Evolutionary conservation across 2,888 invertebrate genomes (phyloP).

Genomic region (Nemotelus nigrinus): DNA sequence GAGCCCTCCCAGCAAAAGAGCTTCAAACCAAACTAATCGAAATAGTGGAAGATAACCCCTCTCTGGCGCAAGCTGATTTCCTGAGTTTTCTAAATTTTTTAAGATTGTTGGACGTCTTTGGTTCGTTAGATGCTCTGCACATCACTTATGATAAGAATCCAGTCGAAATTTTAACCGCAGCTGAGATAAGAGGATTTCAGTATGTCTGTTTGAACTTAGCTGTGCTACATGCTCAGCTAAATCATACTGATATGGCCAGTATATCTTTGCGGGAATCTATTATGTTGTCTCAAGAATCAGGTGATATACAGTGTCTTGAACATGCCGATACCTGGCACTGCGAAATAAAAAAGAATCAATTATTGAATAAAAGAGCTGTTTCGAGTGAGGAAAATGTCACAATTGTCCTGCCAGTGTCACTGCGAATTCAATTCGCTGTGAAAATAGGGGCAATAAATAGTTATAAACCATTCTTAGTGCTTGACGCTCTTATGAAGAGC

Average conservation of each 20-base stretch:
- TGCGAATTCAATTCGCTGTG: slow-evolving; percentile 80
- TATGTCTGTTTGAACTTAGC: slow-evolving; percentile 93
- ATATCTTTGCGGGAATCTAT: slow-evolving; percentile 88
- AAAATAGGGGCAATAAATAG: slow-evolving; percentile 74
- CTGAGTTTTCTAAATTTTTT: slow-evolving; percentile 90
- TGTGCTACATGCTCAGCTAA: slow-evolving; percentile 85
- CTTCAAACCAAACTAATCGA: slow-evolving; percentile 71
- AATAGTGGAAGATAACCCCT: slow-evolving; percentile 63
- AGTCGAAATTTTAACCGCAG: slow-evolving; percentile 66
- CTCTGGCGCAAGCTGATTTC: slow-evolving; percentile 72
- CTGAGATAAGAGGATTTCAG: slow-evolving; percentile 72
- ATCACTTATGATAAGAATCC: slow-evolving; percentile 81
- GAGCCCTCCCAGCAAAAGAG: slow-evolving; percentile 79
- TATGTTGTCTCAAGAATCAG: slow-evolving; percentile 86
- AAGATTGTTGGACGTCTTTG: slow-evolving; percentile 84
- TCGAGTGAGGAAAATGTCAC: slow-evolving; percentile 75
- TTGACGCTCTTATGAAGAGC: slow-evolving; percentile 81
- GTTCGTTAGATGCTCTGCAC: slow-evolving; percentile 73
- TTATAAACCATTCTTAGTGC: slow-evolving; percentile 63
- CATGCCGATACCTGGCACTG: slow-evolving; percentile 86
- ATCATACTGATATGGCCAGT: slow-evolving; percentile 77
- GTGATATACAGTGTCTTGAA: slow-evolving; percentile 86
- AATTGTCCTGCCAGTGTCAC: slow-evolving; percentile 76
- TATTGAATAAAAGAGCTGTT: slow-evolving; percentile 67
- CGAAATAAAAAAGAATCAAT: slow-evolving; percentile 72